phyloP scores from a whole-genome alignment of 2,888 invertebrate species.

The Drosophila bunnanda region DNA sequence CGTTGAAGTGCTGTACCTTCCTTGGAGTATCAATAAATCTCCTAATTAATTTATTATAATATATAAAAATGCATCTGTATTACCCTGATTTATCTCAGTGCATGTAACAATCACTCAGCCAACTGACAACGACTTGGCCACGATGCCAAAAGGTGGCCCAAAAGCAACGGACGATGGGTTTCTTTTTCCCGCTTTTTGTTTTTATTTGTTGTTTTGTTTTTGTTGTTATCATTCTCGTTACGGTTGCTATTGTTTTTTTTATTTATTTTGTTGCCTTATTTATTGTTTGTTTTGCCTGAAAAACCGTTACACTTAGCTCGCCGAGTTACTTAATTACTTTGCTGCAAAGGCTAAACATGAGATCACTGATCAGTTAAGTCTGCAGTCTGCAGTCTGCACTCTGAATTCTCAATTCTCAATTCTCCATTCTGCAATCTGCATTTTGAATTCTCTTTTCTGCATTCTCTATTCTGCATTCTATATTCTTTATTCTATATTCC shows the following conservation, averaged over 20 bases:
- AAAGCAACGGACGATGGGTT: constrained; percentile 30
- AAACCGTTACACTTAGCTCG: constrained; percentile 20
- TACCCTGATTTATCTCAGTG: not conserved
- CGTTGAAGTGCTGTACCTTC: not conserved
- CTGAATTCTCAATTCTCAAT: not conserved
- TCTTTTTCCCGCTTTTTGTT: not conserved
- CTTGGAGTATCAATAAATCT: too few species aligned
- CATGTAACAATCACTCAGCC: constrained; percentile 56
- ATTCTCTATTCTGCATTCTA: not conserved
- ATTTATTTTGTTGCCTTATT: constrained; percentile 10
- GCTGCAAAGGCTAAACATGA: constrained; percentile 1
- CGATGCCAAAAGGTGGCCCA: constrained; percentile 65
- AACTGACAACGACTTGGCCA: constrained; percentile 48
- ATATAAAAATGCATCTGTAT: not conserved
- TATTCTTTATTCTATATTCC: not conserved
- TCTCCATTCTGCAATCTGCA: not conserved
- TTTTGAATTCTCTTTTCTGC: not conserved
- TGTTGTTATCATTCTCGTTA: constrained; percentile 21
- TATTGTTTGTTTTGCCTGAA: constrained; percentile 6
- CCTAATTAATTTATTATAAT: not conserved
- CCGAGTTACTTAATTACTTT: not conserved
- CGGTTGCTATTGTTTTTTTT: constrained; percentile 21
- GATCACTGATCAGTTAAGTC: constrained; percentile 13
- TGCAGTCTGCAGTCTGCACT: not conserved
- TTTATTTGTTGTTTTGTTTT: constrained; percentile 1